Evolutionary conservation across 1,140 invertebrate genomes (phyloP).

Genomic region (Thaumetopoea pityocampa): DNA sequence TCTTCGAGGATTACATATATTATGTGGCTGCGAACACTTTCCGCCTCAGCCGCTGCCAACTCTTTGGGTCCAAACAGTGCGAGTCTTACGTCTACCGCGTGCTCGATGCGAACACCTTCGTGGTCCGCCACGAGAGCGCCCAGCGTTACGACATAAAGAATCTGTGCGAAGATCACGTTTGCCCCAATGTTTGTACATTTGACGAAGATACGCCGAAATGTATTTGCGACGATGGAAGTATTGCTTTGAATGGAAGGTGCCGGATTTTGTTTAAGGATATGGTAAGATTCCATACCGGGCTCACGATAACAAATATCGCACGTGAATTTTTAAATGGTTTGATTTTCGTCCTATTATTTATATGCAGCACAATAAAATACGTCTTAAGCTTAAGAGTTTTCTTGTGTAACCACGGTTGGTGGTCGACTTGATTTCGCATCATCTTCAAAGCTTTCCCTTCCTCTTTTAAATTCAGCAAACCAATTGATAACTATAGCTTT

Average conservation of each 20-base stretch:
- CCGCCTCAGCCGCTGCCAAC: slow-evolving; percentile 74
- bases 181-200: slow-evolving; percentile 76
- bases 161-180: slow-evolving; percentile 66
- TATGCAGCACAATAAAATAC: too few relatives aligned
- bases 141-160: slow-evolving; percentile 70
- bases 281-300: too few relatives aligned
- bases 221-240: slow-evolving; percentile 74
- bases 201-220: slow-evolving; percentile 67
- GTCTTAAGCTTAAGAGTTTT: too few relatives aligned
- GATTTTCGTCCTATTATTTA: too few relatives aligned
- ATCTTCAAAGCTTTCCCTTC: too few relatives aligned
- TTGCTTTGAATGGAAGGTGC: slow-evolving; percentile 31
- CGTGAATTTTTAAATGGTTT: too few relatives aligned
- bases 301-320: too few relatives aligned
- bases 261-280: slow-evolving; percentile 9
- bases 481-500: too few relatives aligned
- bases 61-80: slow-evolving; percentile 69
- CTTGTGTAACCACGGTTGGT: too few relatives aligned
- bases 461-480: too few relatives aligned
- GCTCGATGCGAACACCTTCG: slow-evolving; percentile 72
- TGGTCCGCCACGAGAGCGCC: slow-evolving; percentile 74
- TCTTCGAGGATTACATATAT: slow-evolving; percentile 80
- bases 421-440: too few relatives aligned
- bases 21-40: slow-evolving; percentile 69
- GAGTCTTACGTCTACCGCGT: slow-evolving; percentile 56